These are phyloP conservation scores for Parasteatoda lunata DNA, from an alignment of 2,888 invertebrate genomes.

Conservation along the genomic window DNA sequence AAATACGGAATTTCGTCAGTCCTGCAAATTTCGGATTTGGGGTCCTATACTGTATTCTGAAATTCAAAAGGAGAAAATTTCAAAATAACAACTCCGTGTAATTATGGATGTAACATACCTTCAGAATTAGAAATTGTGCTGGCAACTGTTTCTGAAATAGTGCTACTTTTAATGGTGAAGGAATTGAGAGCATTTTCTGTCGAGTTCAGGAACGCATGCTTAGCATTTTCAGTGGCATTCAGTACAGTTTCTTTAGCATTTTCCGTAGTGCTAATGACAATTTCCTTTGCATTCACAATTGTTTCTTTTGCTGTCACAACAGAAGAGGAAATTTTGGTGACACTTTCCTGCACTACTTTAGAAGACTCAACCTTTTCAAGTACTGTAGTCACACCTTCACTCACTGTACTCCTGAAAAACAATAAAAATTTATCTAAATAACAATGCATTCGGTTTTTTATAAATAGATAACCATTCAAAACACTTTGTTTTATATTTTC, in stretches of 20 bases:
- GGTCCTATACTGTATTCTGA: too few relatives aligned
- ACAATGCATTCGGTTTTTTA: too few relatives aligned
- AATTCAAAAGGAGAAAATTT: background rate
- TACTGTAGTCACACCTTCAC: slow-evolving; percentile 53
- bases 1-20: too few relatives aligned
- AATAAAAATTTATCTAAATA: too few relatives aligned
- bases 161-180: slow-evolving; percentile 36
- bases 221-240: slow-evolving; percentile 51
- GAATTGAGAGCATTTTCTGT: slow-evolving; percentile 50
- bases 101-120: slow-evolving; percentile 32
- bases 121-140: slow-evolving; percentile 51
- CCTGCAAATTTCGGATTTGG: too few relatives aligned
- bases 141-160: slow-evolving; percentile 44
- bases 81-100: background rate
- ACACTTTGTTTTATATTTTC: too few relatives aligned
- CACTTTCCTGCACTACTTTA: slow-evolving; percentile 62
- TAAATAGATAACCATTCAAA: too few relatives aligned
- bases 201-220: slow-evolving; percentile 44
- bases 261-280: slow-evolving; percentile 33
- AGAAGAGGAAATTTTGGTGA: slow-evolving; percentile 57
- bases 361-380: slow-evolving; percentile 63
- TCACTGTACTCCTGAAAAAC: slow-evolving; percentile 29
- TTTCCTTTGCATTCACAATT: slow-evolving; percentile 60
- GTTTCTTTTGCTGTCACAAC: slow-evolving; percentile 63
- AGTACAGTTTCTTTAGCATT: slow-evolving; percentile 46